A percentile compares a stretch with the other conserved stretches of the same genome.
phyloP scores from a whole-genome alignment of 2,113 vertebrate species.

The Menidia beryllina region DNA sequence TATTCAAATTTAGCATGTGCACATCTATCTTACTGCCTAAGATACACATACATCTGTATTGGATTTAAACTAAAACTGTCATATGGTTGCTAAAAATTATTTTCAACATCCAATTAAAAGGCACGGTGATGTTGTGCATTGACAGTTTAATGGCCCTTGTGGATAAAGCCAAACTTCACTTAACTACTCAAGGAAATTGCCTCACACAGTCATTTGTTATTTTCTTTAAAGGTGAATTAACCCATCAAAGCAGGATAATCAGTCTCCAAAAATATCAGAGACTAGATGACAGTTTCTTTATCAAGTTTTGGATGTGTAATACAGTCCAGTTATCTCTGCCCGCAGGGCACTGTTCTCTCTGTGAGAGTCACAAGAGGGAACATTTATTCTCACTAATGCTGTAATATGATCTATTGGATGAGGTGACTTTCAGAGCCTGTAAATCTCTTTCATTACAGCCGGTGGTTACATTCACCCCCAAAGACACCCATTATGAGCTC shows the following conservation, averaged over 20 bases:
- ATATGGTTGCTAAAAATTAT: background rate
- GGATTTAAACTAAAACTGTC: background rate
- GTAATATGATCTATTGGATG: conserved; percentile 35
- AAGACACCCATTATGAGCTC: conserved; percentile 53
- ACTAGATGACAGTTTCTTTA: conserved; percentile 6
- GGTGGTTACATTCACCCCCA: conserved; percentile 35
- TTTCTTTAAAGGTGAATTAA: conserved; percentile 13
- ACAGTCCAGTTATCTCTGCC: conserved; percentile 14
- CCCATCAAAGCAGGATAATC: background rate
- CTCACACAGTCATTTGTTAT: background rate
- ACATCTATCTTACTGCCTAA: too few relatives aligned
- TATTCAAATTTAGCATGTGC: background rate
- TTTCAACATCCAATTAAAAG: background rate
- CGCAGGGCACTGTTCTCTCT: conserved; percentile 3
- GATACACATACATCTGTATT: background rate
- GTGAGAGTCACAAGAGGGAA: conserved; percentile 10
- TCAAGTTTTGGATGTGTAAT: conserved; percentile 15
- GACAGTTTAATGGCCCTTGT: background rate
- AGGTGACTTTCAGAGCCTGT: conserved; percentile 14
- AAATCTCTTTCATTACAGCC: conserved; percentile 51
- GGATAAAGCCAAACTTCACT: background rate
- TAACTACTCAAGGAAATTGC: background rate
- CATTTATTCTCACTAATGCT: conserved; percentile 25
- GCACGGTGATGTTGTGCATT: background rate
- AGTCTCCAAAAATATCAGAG: background rate